Evolutionary conservation across 2,888 invertebrate genomes (phyloP).

Genomic region (Epinotia nisella): DNA sequence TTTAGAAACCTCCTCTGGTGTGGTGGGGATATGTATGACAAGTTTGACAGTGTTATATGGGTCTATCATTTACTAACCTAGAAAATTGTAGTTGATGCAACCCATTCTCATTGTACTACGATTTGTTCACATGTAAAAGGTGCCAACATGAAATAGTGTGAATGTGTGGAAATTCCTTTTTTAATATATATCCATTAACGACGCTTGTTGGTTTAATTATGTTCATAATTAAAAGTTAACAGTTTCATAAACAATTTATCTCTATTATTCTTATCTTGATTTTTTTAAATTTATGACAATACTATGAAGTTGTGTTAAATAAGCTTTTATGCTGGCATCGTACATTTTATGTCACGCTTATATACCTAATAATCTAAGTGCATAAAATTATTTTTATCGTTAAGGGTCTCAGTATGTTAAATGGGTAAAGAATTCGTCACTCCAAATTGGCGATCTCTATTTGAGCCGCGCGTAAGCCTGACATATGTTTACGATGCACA

Average conservation of each 20-base stretch:
- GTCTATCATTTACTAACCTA: too few relatives aligned
- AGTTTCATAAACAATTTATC: neutral
- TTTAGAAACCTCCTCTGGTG: too few relatives aligned
- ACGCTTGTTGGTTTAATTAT: too few relatives aligned
- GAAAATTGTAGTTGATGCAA: too few relatives aligned
- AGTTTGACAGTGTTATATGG: too few relatives aligned
- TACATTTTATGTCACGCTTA: neutral
- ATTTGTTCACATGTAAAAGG: neutral
- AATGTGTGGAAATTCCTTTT: too few relatives aligned
- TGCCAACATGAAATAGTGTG: too few relatives aligned
- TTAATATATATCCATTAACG: too few relatives aligned
- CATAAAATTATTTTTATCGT: neutral
- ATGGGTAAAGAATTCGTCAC: neutral
- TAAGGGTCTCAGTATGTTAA: neutral
- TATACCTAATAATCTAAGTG: neutral
- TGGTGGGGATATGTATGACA: too few relatives aligned
- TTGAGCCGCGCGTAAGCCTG: conserved; percentile 70
- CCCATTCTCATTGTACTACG: too few relatives aligned
- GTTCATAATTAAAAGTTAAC: neutral
- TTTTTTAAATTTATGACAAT: neutral
- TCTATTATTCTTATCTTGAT: neutral
- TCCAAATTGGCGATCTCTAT: conserved; percentile 63
- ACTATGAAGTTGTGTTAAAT: neutral
- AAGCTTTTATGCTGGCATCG: neutral
- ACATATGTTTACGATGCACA: conserved; percentile 69